Conservation (phyloP, 2,797 vertebrate genomes). For the Gallinago solitaria region DNA sequence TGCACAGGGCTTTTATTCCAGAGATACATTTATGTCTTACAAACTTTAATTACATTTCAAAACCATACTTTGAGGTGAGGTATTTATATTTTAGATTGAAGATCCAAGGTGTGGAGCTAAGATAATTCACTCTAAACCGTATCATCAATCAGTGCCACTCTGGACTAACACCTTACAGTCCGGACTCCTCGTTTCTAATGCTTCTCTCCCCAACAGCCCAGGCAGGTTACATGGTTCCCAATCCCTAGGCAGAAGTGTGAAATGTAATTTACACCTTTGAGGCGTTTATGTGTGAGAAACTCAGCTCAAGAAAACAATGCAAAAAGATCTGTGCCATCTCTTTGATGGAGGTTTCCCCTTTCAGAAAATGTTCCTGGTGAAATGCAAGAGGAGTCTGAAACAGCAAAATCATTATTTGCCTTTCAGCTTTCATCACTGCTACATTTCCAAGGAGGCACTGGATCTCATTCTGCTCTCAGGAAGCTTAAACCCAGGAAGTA, state of each 20-base stretch:
- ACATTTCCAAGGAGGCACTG: background rate
- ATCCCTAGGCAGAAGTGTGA: slow-evolving; percentile 25
- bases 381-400: background rate
- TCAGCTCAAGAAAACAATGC: slow-evolving; percentile 4
- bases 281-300: background rate
- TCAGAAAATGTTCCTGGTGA: background rate
- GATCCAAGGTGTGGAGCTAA: slow-evolving; percentile 19
- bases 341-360: background rate
- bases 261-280: slow-evolving; percentile 58
- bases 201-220: slow-evolving; percentile 16
- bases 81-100: slow-evolving; percentile 27
- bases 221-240: background rate
- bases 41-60: slow-evolving; percentile 38
- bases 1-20: background rate
- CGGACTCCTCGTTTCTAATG: background rate
- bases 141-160: slow-evolving; percentile 1
- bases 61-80: background rate
- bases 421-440: background rate
- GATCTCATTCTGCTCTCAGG: background rate
- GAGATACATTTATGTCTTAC: background rate
- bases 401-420: background rate
- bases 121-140: background rate
- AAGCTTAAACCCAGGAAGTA: background rate
- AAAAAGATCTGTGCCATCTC: background rate
- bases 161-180: slow-evolving; percentile 5